Evolutionary conservation across 2,888 invertebrate species (phyloP), one percentile per base, ranked within the genome.

Genomic region (Chydorus sphaericus): DNA sequence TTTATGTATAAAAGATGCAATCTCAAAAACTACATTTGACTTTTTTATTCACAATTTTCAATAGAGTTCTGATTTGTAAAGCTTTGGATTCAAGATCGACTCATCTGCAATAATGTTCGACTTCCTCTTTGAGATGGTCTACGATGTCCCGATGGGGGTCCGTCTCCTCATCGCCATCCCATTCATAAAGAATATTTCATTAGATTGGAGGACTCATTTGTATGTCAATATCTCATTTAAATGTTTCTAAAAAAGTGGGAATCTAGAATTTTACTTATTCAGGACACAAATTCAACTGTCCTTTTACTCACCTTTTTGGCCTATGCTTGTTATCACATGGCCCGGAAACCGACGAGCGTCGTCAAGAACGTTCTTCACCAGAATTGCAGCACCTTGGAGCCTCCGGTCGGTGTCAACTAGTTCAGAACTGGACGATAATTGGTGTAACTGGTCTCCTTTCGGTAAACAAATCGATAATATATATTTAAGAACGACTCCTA

Each of bases 331-430:
- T 96, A 90, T 69, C 96, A 96, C 69, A 75, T 94, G 72, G 85
- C 92, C 2, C 75, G 94, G 59, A 94, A 94, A 66, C 92, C 94
- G 0, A 86, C 94, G 64, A 93, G 93, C 30, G 89, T 94, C 59
- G 94, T 90, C 49, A 90, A 93, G 75, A 83, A 81, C 62, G 87
- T 89, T 20, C 75, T 93, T 39, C 67, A 87, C 66, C 77, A 79
- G 65, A 91, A 93, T 71, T 93, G 91, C 69, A 55, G 31, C 28
- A 36, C 20, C 80, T 82, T 51, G 60, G 59, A 4, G 69, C 69
- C 39, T 7, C 52, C 28, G 7, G 16, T 8, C 10, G 52, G 23
- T 4, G 33, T 52, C 18, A 52, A 52, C 37, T 36, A 36, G 20
- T 36, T 16, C 18, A 58, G 51, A 73, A 71, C 72, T 51, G 28